Base-by-base conservation (phyloP, 2,797 vertebrate species). In the Melanotaenia parkinsoni region DNA sequence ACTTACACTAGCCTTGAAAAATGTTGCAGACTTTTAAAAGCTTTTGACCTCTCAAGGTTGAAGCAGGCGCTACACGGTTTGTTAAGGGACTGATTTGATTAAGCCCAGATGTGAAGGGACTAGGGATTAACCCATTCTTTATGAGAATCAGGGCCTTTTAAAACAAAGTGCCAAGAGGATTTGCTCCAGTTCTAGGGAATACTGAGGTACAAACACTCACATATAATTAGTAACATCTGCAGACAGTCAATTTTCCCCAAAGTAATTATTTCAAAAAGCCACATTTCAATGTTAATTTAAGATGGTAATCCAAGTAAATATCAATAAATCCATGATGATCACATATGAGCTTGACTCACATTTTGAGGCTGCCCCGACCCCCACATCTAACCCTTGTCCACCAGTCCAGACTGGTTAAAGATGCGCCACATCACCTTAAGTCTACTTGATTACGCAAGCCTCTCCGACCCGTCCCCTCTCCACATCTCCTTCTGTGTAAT, bases 401-500 rank as follows among this genome's bases (percentile, higher is more conserved):
- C 5, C 20, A 59, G 43, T 45, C 58, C 56, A 50, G 63, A 66
- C 72, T 22, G 11, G 79, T 84, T 62, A 86, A 85, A 87, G 74
- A 85, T n/a, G 69, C 72, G 73, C 62, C 72, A 81, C 80, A 77
- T 92, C 88, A 92, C 89, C 89, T 88, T 89, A 91, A 90, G 87
- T 91, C 84, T 88, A 87, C 91, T 89, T 88, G 74, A 87, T 93
- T 93, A 90, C 35, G 70, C 88, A 90, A 92, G 66, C 63, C 76
- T 64, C 58, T 33, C 78, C 18, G 11, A 32, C 72, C 79, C 60
- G n/a, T 57, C 59, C 45, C 38, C 67, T 30, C 73, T 24, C 66
- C 84, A 72, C 84, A 80, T 89, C 91, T 91, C 79, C 84, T 89
- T 89, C 85, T 82, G 82, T 87, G 83, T 93, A 94, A 94, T 93